Conservation (phyloP, 2,888 invertebrate species). For the Herminia tarsipennalis region DNA sequence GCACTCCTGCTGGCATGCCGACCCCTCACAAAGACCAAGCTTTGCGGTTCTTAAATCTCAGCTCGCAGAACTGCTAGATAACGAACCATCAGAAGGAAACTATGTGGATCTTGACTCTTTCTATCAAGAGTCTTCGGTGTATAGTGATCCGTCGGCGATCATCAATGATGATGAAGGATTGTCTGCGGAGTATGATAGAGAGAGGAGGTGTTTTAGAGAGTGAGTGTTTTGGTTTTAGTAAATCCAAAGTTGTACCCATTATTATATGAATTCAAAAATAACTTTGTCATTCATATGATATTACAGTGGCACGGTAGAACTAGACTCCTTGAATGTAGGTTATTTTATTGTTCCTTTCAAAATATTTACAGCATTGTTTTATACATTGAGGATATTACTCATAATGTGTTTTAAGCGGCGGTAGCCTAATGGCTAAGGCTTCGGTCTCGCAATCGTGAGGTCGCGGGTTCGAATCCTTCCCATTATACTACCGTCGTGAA, state of each 20-base stretch:
- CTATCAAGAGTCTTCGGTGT: constrained; percentile 87
- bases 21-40: constrained; percentile 89
- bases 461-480: no score
- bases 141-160: constrained; percentile 82
- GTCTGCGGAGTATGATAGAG: constrained; percentile 79
- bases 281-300: background rate
- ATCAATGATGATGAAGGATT: constrained; percentile 80
- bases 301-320: background rate
- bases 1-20: constrained; percentile 87
- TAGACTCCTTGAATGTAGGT: background rate
- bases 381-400: no score
- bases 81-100: constrained; percentile 86
- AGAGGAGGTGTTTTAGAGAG: constrained; percentile 78
- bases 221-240: constrained; percentile 47
- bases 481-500: no score
- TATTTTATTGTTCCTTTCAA: background rate
- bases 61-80: constrained; percentile 86
- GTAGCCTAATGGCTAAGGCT: no score
- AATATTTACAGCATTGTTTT: no score
- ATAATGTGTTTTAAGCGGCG: no score
- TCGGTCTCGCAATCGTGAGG: no score
- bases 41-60: constrained; percentile 87
- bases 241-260: background rate
- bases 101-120: constrained; percentile 90
- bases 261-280: background rate